A percentile compares a stretch with the other conserved stretches of the same genome.
phyloP scores from a whole-genome alignment of 2,113 vertebrate genomes.

The Mirounga angustirostris region DNA sequence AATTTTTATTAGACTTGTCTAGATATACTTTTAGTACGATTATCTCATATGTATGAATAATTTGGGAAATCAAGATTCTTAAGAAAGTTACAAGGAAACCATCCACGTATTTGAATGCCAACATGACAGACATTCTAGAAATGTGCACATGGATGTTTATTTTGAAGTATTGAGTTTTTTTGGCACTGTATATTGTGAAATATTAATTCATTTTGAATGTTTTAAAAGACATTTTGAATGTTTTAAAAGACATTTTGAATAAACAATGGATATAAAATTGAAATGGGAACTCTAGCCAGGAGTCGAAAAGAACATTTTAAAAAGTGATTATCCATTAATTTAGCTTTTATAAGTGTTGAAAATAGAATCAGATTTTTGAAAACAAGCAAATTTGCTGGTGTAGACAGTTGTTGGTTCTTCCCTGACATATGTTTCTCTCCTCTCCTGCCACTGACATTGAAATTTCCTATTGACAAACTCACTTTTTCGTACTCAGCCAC shows the following conservation, averaged over 20 bases:
- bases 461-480: background rate
- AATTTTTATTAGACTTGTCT: background rate
- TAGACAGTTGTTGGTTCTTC: background rate
- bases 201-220: slow-evolving; percentile 10
- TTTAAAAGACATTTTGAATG: background rate
- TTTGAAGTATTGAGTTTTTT: slow-evolving; percentile 3
- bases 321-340: background rate
- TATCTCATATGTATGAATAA: background rate
- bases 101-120: background rate
- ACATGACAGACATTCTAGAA: slow-evolving; percentile 8
- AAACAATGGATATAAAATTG: background rate
- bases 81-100: background rate
- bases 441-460: background rate
- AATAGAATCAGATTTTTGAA: background rate
- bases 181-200: background rate
- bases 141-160: background rate
- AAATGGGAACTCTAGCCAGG: background rate
- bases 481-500: background rate
- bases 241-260: background rate
- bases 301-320: background rate
- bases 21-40: background rate
- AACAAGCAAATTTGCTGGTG: background rate
- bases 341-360: background rate
- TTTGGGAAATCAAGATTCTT: slow-evolving; percentile 30
- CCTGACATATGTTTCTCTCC: background rate